Evolutionary conservation across 1,140 invertebrate genomes (phyloP).

Genomic region (Drosophila sechellia): DNA sequence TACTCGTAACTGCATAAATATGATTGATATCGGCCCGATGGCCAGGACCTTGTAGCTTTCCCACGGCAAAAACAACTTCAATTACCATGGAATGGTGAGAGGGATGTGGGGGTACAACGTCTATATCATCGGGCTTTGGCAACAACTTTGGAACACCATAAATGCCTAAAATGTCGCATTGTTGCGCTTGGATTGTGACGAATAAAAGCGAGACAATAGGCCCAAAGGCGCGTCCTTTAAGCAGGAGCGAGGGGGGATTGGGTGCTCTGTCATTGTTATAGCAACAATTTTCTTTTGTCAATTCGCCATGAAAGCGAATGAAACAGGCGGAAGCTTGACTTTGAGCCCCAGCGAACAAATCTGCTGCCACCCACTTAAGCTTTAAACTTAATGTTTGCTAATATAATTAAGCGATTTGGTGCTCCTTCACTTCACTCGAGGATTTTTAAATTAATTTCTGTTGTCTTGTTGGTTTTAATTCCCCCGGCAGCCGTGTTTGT

Average conservation of each 20-base stretch:
- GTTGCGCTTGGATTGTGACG: slow-evolving; percentile 58
- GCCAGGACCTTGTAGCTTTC: slow-evolving; percentile 22
- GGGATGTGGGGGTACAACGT: background rate
- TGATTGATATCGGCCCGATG: slow-evolving; percentile 61
- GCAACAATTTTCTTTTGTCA: slow-evolving; percentile 50
- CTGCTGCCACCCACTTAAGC: slow-evolving; percentile 13
- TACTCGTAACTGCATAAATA: slow-evolving; percentile 68
- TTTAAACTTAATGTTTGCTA: slow-evolving; percentile 65
- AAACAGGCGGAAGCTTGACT: slow-evolving; percentile 14
- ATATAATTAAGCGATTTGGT: slow-evolving; percentile 73
- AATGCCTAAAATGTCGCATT: slow-evolving; percentile 57
- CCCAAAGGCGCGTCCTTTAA: background rate
- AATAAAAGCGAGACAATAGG: slow-evolving; percentile 57
- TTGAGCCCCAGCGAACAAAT: background rate
- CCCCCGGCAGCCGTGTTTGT: slow-evolving; percentile 1
- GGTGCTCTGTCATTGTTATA: slow-evolving; percentile 32
- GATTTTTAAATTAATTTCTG: slow-evolving; percentile 74
- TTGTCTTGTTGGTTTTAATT: slow-evolving; percentile 51
- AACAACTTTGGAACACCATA: slow-evolving; percentile 44
- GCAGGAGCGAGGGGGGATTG: too few species aligned
- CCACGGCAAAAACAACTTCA: slow-evolving; percentile 50
- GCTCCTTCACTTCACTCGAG: slow-evolving; percentile 39
- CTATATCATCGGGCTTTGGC: slow-evolving; percentile 48
- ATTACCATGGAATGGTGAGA: slow-evolving; percentile 38
- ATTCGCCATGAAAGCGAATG: slow-evolving; percentile 28